Base-by-base conservation (phyloP, 2,113 vertebrate genomes). In the Engystomops pustulosus region DNA sequence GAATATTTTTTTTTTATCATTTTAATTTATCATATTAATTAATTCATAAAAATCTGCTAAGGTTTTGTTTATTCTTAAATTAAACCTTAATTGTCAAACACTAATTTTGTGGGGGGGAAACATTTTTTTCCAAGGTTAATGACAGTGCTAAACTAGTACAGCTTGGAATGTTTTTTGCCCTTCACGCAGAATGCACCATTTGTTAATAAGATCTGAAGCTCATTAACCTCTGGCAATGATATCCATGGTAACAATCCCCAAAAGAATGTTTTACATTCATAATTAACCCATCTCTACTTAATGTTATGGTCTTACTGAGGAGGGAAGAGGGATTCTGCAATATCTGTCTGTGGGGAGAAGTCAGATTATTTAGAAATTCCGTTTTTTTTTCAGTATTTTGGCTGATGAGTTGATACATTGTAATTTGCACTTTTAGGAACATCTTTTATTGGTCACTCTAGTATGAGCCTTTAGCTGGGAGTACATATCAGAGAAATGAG, bases 91-190 rank as follows among this genome's bases (percentile, higher is more conserved):
- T 82, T 85, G n/a, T n/a, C 69, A 65, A 1, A 9, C 80, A 0
- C 74, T 88, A 25, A 14, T 84, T 86, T 88, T 71, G 32, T 51
- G 34, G 25, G 12, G 14, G 25, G 32, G 49, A 30, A 27, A 14
- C 12, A 1, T 15, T 30, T 44, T 86, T 32, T 36, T 10, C 87
- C 38, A 86, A 86, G 80, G n/a, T 87, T 81, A 87, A 51, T 45
- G 18, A 32, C 77, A 72, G 72, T 49, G 11, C 41, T 85, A 75
- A 71, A 72, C 70, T 45, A 11, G 49, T 84, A 75, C 71, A 27
- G 47, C 15, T 80, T 72, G 36, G 86, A 87, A 38, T 30, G 67
- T 0, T 74, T 15, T 83, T 75, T 85, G 55, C 23, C 70, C 78
- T 89, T 85, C 38, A 76, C 30, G 8, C 41, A 17, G 80, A 9